Evolutionary conservation across 2,888 invertebrate genomes (phyloP).

Genomic region (Minunthozetes semirufus): DNA sequence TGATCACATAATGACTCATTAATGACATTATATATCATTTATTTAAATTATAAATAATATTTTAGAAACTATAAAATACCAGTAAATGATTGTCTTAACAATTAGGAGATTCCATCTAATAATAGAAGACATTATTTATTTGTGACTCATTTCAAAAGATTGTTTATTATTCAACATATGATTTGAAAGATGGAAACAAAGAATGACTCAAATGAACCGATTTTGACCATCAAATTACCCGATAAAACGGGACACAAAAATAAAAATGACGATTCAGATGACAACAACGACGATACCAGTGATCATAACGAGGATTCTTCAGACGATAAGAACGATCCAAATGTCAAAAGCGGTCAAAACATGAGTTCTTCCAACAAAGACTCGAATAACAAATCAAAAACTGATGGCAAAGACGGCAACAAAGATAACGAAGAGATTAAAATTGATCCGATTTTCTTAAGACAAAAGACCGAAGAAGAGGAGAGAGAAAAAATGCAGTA

Average conservation of each 20-base stretch:
- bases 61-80: no score
- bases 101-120: no score
- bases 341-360: not conserved
- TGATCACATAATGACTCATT: no score
- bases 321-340: not conserved
- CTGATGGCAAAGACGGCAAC: not conserved
- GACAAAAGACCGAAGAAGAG: constrained; percentile 82
- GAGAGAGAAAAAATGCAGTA: constrained; percentile 95
- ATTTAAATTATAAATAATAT: no score
- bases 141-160: no score
- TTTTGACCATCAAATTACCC: constrained; percentile 25
- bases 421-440: constrained; percentile 14
- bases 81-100: no score
- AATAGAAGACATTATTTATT: no score
- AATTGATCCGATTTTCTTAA: constrained; percentile 45
- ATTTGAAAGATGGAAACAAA: not conserved
- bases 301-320: not conserved
- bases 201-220: not conserved
- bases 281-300: not conserved
- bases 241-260: not conserved
- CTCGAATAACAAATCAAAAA: not conserved
- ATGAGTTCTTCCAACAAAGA: not conserved
- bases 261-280: not conserved
- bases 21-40: no score
- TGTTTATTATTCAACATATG: no score